Evolutionary conservation across 2,888 invertebrate species (phyloP), one percentile per base, ranked within the genome.

Genomic region (Alsophila aescularia): DNA sequence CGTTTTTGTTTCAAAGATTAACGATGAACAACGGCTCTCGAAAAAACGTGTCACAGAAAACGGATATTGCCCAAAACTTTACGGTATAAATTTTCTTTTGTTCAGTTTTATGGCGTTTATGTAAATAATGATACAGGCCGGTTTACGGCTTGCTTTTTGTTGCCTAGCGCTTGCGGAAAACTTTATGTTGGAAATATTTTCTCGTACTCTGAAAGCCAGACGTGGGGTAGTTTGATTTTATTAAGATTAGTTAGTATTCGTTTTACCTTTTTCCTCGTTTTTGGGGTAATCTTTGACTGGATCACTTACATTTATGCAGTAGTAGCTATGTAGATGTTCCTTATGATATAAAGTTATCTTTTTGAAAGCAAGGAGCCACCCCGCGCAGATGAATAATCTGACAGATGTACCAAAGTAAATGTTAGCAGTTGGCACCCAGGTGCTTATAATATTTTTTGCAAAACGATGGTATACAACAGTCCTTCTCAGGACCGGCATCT

Each of bases 1-100:
- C 83, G 85, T 89, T 90, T 89, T 89, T 87, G 87, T 90, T 89
- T 87, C 83, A 80, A 89, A 89, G 88, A 89, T 90, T 87, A 90
- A 89, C 89, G 87, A 90, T 84, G 87, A 88, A 86, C 85, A 85
- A 85, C 85, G 82, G 77, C 85, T 78, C 83, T 82, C 83, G 81
- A 85, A 87, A 88, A 88, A 88, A 85, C 78, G 83, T 83, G 87
- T 87, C 87, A 87, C 86, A 81, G 79, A 83, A 79, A 85, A 85
- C 85, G 83, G 84, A 85, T 86, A 87, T 87, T 84, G 79, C 82
- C 80, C 75, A 75, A 87, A 87, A 85, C 70, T 84, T 86, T 83
- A 70, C 81, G 78, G 80, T 83, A 83, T 85, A 87, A 82, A 86
- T 86, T 83, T 82, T 77, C 83, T 81, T 79, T 83, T 82, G 83